A percentile compares a stretch with the other conserved stretches of the same genome.
phyloP scores from a whole-genome alignment of 2,888 invertebrate genomes.

The Synergus gifuensis region DNA sequence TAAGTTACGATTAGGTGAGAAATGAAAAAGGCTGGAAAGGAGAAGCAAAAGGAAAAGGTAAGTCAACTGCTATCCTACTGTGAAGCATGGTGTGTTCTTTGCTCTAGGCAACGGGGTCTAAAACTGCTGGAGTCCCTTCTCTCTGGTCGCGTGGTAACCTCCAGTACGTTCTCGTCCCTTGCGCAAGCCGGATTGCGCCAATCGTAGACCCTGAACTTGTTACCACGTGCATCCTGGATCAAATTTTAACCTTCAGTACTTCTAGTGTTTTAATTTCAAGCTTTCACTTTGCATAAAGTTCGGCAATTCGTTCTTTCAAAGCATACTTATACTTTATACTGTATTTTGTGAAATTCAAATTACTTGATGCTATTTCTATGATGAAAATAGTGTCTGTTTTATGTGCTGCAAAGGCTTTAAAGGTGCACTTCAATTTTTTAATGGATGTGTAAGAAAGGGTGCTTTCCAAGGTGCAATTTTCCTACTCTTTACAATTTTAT shows the following conservation, averaged over 20 bases:
- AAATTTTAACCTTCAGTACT: neutral
- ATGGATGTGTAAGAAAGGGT: neutral
- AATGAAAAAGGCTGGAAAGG: constrained; percentile 51
- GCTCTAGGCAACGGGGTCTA: constrained; percentile 63
- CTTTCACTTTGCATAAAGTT: neutral
- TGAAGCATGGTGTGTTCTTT: constrained; percentile 58
- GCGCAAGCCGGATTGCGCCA: constrained; percentile 71
- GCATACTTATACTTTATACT: neutral
- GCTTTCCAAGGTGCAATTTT: neutral
- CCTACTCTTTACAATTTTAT: neutral
- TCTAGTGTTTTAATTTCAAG: too few species aligned
- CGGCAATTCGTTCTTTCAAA: neutral
- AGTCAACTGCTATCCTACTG: constrained; percentile 58
- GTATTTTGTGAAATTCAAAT: neutral
- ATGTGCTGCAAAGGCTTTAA: neutral
- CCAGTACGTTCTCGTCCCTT: constrained; percentile 74
- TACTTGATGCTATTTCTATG: neutral
- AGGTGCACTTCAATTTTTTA: neutral
- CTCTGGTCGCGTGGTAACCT: constrained; percentile 71
- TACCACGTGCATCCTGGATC: constrained; percentile 62
- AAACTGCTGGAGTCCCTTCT: constrained; percentile 52
- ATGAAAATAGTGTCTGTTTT: neutral
- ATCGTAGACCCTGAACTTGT: constrained; percentile 45
- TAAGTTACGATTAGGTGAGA: constrained; percentile 54
- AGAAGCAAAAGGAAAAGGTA: constrained; percentile 49